Evolutionary conservation across 1,140 invertebrate genomes (phyloP).

Genomic region (Holotrichia oblita): DNA sequence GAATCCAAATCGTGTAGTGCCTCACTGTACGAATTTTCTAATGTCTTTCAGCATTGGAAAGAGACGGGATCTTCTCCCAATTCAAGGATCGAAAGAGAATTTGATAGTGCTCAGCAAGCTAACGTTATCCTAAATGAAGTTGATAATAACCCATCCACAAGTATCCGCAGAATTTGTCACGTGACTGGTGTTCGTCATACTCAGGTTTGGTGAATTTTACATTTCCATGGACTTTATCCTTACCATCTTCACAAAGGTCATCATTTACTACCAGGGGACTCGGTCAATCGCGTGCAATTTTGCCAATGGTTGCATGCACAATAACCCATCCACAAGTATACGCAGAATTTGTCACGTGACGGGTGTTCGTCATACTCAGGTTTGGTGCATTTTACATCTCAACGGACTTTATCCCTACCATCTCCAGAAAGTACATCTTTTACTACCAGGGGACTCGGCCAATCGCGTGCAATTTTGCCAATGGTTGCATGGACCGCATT

Average conservation of each 20-base stretch:
- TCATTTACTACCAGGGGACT: conserved; percentile 9
- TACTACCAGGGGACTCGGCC: no score
- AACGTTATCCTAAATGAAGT: not conserved
- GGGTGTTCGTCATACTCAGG: no score
- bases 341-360: no score
- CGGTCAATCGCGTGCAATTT: conserved; percentile 8
- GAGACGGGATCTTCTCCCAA: conserved; percentile 6
- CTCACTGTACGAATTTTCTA: conserved; percentile 14
- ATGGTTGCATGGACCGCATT: no score
- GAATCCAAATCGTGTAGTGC: not conserved
- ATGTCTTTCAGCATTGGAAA: not conserved
- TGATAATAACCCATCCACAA: not conserved
- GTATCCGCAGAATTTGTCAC: not conserved
- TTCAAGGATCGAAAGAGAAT: not conserved
- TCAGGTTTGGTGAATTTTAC: not conserved
- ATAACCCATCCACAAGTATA: no score
- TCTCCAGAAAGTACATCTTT: no score
- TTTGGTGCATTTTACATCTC: no score
- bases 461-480: no score
- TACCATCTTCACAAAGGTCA: conserved; percentile 22
- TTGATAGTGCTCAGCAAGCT: not conserved
- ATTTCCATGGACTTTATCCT: not conserved
- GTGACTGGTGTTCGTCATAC: not conserved
- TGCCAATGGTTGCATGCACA: conserved; percentile 5
- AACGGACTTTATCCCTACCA: no score